Base-by-base conservation (phyloP, 92 coral and sea anemone genomes). In the Muricea muricata region DNA sequence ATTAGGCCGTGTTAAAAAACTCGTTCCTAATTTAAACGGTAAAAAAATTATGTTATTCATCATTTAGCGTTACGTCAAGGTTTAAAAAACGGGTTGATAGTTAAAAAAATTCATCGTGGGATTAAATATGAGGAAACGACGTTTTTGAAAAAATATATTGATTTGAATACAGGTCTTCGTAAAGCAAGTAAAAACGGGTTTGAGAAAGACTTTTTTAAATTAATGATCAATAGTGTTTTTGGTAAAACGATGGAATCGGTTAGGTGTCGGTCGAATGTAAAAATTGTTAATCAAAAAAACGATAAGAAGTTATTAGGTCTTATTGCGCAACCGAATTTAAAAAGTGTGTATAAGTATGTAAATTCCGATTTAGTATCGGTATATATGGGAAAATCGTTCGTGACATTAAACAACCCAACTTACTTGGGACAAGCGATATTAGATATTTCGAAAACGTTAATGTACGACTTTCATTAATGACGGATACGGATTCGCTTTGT, bases 401-500 rank as follows among this genome's bases (percentile, higher is more conserved):
- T 13, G 3, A 20, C 14, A 54, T 6, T 17, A 6, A 1, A 75
- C 45, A 12, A 75, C 47, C 42, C 42, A 4, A 75, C 35, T 24
- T 28, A 15, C 40, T 3, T 75, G 23, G 61, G 65, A 0, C 47
- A 24, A 42, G 0, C 8, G 2, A 79, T 78, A 21, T n/a, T 65
- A 10, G 85, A 86, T 9, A 45, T 85, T 7, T 32, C 54, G 0
- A 86, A 86, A 75, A 41, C 71, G 5, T 28, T 47, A 1, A 78
- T 78, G 89, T 69, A 68, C 58, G 72, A 65, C 40, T 78, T 86
- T 18, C 80, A 86, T 48, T 86, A 86, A 45, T 66, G 79, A 46
- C 79, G 1, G 84, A 85, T 24, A 65, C 79, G 0, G 84, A 78
- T 41, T 42, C 69, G 24, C 74, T 86, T 13, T 21, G 48, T 35